Conservation (phyloP, 1,140 invertebrate genomes). For the Akabosia matsudoensis region DNA sequence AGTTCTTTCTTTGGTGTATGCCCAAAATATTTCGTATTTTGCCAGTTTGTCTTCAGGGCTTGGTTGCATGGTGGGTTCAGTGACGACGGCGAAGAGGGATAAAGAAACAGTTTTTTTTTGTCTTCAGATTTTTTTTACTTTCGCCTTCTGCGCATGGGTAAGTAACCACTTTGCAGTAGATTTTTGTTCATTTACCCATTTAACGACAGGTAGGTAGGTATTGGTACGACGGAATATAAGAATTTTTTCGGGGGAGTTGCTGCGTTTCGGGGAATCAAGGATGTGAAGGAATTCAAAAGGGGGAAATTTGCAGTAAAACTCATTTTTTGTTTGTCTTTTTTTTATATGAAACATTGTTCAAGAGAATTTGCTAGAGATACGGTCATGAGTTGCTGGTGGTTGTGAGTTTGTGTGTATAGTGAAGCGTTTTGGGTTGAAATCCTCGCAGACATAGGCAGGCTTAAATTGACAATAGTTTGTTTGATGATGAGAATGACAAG, state of each 20-base stretch:
- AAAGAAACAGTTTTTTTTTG: not conserved
- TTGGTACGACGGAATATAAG: not conserved
- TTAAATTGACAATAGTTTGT: too few species aligned
- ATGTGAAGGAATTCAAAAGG: not conserved
- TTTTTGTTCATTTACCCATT: not conserved
- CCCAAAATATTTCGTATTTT: too few species aligned
- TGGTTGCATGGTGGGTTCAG: not conserved
- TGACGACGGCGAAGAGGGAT: not conserved
- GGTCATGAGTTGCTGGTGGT: too few species aligned
- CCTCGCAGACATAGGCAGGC: too few species aligned
- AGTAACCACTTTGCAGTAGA: not conserved
- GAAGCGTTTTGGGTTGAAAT: too few species aligned
- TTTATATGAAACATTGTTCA: not conserved
- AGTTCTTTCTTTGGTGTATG: too few species aligned
- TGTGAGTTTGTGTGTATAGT: too few species aligned
- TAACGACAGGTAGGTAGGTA: not conserved
- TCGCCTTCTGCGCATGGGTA: not conserved
- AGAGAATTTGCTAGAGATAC: not conserved
- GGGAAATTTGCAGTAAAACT: not conserved
- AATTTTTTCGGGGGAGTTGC: not conserved
- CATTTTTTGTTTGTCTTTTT: not conserved
- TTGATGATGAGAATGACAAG: not conserved
- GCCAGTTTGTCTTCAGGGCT: not conserved
- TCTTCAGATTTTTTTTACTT: not conserved
- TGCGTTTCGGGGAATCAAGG: not conserved